A percentile compares a stretch with the other conserved stretches of the same genome.
These are phyloP conservation scores for Drosophila orosa DNA, from an alignment of 1,140 invertebrate species.

Conservation along the genomic window DNA sequence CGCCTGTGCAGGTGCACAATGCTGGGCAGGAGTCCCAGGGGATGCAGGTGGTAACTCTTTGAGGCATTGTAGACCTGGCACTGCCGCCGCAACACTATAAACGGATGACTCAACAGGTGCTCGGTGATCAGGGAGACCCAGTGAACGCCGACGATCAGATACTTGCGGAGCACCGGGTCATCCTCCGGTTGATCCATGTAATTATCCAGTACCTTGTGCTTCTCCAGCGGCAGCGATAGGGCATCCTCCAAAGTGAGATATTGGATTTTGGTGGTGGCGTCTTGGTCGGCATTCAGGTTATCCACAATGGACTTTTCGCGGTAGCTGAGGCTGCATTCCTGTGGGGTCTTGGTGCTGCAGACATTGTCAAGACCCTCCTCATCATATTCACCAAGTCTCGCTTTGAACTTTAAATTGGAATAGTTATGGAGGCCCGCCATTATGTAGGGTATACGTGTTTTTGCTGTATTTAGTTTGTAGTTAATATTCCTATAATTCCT, in stretches of 20 bases:
- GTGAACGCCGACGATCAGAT: conserved; percentile 89
- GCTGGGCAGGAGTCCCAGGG: conserved; percentile 93
- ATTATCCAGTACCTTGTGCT: conserved; percentile 71
- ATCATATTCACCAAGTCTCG: neutral
- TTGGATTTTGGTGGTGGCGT: conserved; percentile 25
- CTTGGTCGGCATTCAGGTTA: conserved; percentile 28
- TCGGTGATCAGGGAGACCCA: conserved; percentile 92
- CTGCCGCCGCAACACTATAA: conserved; percentile 95
- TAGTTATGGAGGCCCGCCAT: conserved; percentile 8
- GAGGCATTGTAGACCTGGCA: conserved; percentile 94
- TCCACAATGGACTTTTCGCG: conserved; percentile 33
- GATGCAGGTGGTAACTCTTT: conserved; percentile 91
- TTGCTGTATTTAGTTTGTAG: neutral
- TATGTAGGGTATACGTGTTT: neutral
- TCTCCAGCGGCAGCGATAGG: conserved; percentile 59
- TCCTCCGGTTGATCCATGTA: conserved; percentile 85
- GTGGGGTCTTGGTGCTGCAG: neutral
- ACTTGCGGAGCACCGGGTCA: conserved; percentile 86
- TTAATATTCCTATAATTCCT: neutral
- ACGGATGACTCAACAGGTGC: conserved; percentile 96
- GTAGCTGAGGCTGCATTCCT: conserved; percentile 1
- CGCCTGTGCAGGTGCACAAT: conserved; percentile 92
- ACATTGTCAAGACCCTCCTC: neutral
- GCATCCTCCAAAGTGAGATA: conserved; percentile 68
- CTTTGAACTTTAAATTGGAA: neutral